Evolutionary conservation across 2,888 invertebrate species (phyloP), one percentile per base, ranked within the genome.

Genomic region (Galeruca laticollis): DNA sequence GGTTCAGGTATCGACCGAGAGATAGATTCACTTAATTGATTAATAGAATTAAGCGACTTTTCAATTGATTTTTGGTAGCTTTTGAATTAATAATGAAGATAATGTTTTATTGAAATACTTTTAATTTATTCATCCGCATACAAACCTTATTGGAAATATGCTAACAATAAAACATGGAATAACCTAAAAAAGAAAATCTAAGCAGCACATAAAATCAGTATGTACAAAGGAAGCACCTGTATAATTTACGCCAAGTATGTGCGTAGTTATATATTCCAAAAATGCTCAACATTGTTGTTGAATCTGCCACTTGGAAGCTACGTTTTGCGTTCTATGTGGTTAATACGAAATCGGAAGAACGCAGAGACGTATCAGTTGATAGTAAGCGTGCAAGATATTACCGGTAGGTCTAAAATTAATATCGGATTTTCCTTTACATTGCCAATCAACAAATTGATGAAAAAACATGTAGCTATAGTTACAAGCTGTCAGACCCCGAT

Each of bases 171-270:
- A 49, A 40, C 49, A 63, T 54, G 54, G 54, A 54, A 40, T 33
- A 20, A 35, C 31, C 62, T 35, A 62, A 52, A 52, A 21, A 33
- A 63, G 33, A 1, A 52, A 15, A 21, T 15, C 21, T 13, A 13
- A 51, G 13, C n/a, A 40, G n/a, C n/a, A n/a, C 40, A 47, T 64
- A 31, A 64, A 64, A 64, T 61, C 61, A 49, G n/a, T 8, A 35
- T 15, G 31, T 59, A 51, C 59, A 59, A 65, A 65, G 59, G 15
- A 59, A 33, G 54, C 63, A 63, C 63, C 63, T 66, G 37, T 66
- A 66, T 66, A 66, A 66, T 66, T 66, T 66, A 59, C 66, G 66
- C 66, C 66, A 26, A 51, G 66, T 66, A 51, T 59, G 66, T 47
- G 49, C 66, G 60, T 66, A 66, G 66, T 66, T 66, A 59, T 43